Evolutionary conservation across 2,888 invertebrate genomes (phyloP).

Genomic region (Adineta ricciae): DNA sequence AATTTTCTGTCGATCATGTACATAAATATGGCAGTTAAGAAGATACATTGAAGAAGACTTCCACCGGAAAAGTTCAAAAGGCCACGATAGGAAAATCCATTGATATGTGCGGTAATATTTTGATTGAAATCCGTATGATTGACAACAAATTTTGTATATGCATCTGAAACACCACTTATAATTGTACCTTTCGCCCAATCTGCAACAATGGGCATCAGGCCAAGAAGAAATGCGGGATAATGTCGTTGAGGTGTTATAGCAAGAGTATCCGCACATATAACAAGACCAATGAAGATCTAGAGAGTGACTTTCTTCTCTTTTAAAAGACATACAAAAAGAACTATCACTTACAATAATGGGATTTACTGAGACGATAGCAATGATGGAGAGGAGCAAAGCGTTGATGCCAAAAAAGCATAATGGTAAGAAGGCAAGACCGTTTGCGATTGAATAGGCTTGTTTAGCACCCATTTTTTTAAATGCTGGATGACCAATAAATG

Average conservation of each 20-base stretch:
- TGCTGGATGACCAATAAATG: conserved; percentile 22
- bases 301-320: background rate
- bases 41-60: conserved; percentile 7
- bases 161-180: background rate
- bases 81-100: background rate
- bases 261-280: conserved; percentile 3
- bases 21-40: background rate
- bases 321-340: background rate
- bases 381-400: background rate
- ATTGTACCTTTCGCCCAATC: conserved; percentile 19
- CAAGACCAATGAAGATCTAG: conserved; percentile 11
- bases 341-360: background rate
- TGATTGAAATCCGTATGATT: background rate
- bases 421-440: background rate
- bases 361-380: conserved; percentile 13
- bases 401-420: conserved; percentile 14
- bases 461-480: conserved; percentile 21
- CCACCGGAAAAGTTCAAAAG: conserved; percentile 1
- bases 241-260: background rate
- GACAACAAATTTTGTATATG: background rate
- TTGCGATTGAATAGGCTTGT: conserved; percentile 3
- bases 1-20: conserved; percentile 20
- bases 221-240: conserved; percentile 20
- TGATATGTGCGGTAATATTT: background rate
- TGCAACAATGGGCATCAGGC: background rate